A percentile compares a stretch with the other conserved stretches of the same genome.
phyloP scores from a whole-genome alignment of 1,140 invertebrate species.

The Temnothorax nylanderi region DNA sequence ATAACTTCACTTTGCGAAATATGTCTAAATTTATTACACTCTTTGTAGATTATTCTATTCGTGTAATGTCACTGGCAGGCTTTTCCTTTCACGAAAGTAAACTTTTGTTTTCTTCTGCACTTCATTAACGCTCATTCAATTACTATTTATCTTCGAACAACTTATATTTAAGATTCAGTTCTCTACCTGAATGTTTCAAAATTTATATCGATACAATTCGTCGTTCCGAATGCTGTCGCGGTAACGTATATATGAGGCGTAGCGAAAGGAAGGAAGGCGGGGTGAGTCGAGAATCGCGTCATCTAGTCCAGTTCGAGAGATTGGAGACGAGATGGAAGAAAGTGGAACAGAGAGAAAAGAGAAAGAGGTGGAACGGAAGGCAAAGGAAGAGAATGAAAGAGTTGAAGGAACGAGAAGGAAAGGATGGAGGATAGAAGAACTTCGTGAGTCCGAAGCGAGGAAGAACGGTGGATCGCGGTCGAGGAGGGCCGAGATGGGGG shows the following conservation, averaged over 20 bases:
- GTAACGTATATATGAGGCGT: neutral
- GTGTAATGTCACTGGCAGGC: slow-evolving; percentile 4
- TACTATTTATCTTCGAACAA: neutral
- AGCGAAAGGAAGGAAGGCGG: slow-evolving; percentile 32
- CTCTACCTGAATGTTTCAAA: neutral
- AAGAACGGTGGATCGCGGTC: slow-evolving; percentile 42
- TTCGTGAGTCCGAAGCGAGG: slow-evolving; percentile 32
- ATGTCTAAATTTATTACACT: neutral
- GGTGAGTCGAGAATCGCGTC: slow-evolving; percentile 22
- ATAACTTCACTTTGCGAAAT: neutral
- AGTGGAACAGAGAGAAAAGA: slow-evolving; percentile 52
- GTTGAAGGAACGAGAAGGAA: slow-evolving; percentile 30
- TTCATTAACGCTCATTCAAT: slow-evolving; percentile 6
- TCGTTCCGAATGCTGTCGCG: slow-evolving; percentile 13
- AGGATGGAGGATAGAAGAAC: slow-evolving; percentile 51
- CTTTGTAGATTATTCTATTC: neutral
- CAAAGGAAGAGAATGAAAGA: slow-evolving; percentile 28
- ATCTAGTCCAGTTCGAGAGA: slow-evolving; percentile 49
- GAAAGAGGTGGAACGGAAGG: slow-evolving; percentile 13
- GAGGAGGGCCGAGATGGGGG: slow-evolving; percentile 33
- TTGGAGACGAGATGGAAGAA: slow-evolving; percentile 36
- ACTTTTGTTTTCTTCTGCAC: neutral
- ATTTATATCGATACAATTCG: slow-evolving; percentile 31
- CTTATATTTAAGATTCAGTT: slow-evolving; percentile 12
- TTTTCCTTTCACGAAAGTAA: neutral